Base-by-base conservation (phyloP, 2,888 invertebrate species). In the Odontothrips loti region DNA sequence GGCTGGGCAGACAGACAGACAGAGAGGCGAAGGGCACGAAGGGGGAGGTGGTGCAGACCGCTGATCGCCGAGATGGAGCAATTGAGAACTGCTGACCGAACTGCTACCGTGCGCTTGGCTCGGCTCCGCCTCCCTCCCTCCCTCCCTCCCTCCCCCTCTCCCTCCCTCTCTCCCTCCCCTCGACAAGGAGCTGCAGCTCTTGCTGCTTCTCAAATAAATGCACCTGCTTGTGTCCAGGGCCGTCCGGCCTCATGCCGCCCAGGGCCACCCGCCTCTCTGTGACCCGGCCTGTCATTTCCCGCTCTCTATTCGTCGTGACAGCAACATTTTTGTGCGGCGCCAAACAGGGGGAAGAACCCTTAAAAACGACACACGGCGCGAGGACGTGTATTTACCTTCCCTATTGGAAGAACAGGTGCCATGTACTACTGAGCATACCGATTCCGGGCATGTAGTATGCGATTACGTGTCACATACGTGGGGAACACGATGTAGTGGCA, bases 21-120 rank as follows among this genome's bases (percentile, higher is more conserved):
- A 51, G 51, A 10, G 51, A 51, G 10, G 20, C 15, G 20, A 12
- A 51, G 51, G 9, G 51, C 3, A 10, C 3, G 51, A 51, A 10
- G 23, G 23, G 23, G 27, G 68, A 12, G 23, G 27, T 8, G 68
- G 68, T 27, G 68, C 23, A 75, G 68, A 75, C 68, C 68, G 68
- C 68, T 75, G 68, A 75, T 75, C 68, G 68, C 23, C 68, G 27
- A 75, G 68, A 75, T 75, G 68, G 68, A 27, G 68, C 68, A 75
- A 75, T 75, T 75, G 68, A 75, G 68, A 75, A 75, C 23, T 75
- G 68, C 68, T 75, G 68, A 75, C 68, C 68, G 27, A 12, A 75
- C 68, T n/a, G 68, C 68, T 75, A 6, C 23, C 23, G 68, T 68
- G 63, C n/a, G 20, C n/a, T 20, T 15, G 11, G 58, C 20, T 58